Base-by-base conservation (phyloP, 2,888 invertebrate species). In the Prionchulus punctatus region DNA sequence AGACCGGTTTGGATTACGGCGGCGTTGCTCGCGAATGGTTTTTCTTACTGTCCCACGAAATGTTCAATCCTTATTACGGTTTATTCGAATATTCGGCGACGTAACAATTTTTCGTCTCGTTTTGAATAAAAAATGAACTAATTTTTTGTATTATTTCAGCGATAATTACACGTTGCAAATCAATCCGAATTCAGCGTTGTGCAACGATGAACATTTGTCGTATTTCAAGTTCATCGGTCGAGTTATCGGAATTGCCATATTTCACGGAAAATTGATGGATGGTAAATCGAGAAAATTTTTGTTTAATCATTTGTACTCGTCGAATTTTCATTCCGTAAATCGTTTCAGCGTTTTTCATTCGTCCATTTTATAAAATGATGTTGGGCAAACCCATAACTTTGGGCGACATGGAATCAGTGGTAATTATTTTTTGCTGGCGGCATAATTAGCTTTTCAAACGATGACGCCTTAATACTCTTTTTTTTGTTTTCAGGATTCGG, bases 281-380 rank as follows among this genome's bases (percentile, higher is more conserved):
- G 92, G 90, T 88, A 69, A 75, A 75, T 63, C 45, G n/a, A 30
- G 27, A n/a, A n/a, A n/a, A n/a, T n/a, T n/a, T n/a, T n/a, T n/a
- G n/a, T n/a, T n/a, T n/a, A n/a, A n/a, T n/a, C n/a, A n/a, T n/a
- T n/a, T n/a, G n/a, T n/a, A n/a, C n/a, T n/a, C n/a, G n/a, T n/a
- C n/a, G n/a, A n/a, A n/a, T n/a, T n/a, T n/a, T n/a, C n/a, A n/a
- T n/a, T n/a, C 4, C 47, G 21, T 7, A 21, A 52, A 28, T 54
- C 4, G 65, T 75, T 77, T 2, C 75, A 88, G 92, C 92, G 52
- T 98, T 96, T 77, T 98, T 98, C 77, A 96, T 98, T 76, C 84
- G 96, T 71, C 96, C 98, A 56, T 96, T 98, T 77, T 98, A 98
- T 77, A 98, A 98, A 77, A 96, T 98, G 96, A 94, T 98, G 94